Evolutionary conservation across 2,888 invertebrate genomes (phyloP).

Genomic region (Phymatocera aterrima): DNA sequence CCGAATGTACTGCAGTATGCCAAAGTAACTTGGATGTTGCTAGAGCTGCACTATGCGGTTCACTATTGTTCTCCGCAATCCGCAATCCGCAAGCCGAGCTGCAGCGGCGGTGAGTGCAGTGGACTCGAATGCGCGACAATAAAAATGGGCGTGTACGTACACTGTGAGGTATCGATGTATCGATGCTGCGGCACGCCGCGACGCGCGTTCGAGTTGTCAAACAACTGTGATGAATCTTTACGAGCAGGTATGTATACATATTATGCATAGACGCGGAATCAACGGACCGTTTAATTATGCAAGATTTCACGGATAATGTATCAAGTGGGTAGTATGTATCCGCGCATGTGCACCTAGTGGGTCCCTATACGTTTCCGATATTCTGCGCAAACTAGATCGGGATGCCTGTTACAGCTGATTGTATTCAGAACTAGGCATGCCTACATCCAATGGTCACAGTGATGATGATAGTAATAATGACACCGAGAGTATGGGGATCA

Average conservation of each 20-base stretch:
- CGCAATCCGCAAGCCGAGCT: no score
- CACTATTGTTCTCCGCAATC: constrained; percentile 21
- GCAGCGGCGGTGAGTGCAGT: neutral
- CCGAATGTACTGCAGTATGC: neutral
- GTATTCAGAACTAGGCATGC: neutral
- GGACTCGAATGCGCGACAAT: neutral
- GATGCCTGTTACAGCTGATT: constrained; percentile 31
- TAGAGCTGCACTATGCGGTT: constrained; percentile 1
- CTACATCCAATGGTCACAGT: neutral
- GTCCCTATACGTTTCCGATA: constrained; percentile 12
- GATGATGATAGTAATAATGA: neutral
- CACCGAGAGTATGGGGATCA: neutral
- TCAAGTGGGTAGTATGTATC: no score
- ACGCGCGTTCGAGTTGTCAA: constrained; percentile 2
- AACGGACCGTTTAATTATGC: constrained; percentile 41
- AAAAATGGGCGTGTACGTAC: neutral
- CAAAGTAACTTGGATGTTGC: neutral
- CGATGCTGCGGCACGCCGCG: no score
- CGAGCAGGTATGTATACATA: no score
- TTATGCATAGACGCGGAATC: no score
- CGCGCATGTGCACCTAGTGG: no score
- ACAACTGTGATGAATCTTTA: constrained; percentile 24
- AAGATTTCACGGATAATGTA: constrained; percentile 33
- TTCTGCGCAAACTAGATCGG: neutral
- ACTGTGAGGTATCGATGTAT: no score